Base-by-base conservation (phyloP, 2,888 invertebrate genomes). In the Mimas tiliae region DNA sequence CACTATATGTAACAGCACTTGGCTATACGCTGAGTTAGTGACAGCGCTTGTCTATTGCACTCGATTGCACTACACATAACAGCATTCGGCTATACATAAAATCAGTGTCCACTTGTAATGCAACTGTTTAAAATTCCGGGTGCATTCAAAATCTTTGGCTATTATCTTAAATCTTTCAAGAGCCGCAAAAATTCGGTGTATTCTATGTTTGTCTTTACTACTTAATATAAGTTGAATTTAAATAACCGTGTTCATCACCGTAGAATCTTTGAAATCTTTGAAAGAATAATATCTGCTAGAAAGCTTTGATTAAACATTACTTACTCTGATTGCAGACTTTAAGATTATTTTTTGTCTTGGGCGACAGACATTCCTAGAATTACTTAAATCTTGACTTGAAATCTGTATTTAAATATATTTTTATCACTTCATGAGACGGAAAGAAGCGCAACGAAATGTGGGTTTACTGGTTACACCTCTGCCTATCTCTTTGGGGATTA, bases 301-400 rank as follows among this genome's bases (percentile, higher is more conserved):
- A 55, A 55, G 21, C n/a, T 55, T 55, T 55, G 55, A 55, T 55
- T n/a, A 55, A 34, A 33, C 16, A n/a, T n/a, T 55, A 55, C 34
- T 55, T 55, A 55, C 1, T 55, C n/a, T n/a, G n/a, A n/a, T n/a
- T n/a, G n/a, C n/a, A n/a, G 7, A 12, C 9, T 38, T 16, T 16
- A 16, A 16, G 16, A 16, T n/a, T 47, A 4, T 14, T 47, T 47
- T 12, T 47, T 47, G 47, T 47, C 47, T 47, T 47, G n/a, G n/a
- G 12, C 6, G n/a, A n/a, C 1, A 6, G n/a, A n/a, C n/a, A n/a
- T n/a, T n/a, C n/a, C n/a, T n/a, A n/a, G n/a, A n/a, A n/a, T n/a
- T n/a, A n/a, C n/a, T n/a, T n/a, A n/a, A n/a, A n/a, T n/a, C n/a
- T n/a, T n/a, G n/a, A n/a, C n/a, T n/a, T n/a, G n/a, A n/a, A n/a